Base-by-base conservation (phyloP, 2,113 vertebrate species). In the Nicator chloris region DNA sequence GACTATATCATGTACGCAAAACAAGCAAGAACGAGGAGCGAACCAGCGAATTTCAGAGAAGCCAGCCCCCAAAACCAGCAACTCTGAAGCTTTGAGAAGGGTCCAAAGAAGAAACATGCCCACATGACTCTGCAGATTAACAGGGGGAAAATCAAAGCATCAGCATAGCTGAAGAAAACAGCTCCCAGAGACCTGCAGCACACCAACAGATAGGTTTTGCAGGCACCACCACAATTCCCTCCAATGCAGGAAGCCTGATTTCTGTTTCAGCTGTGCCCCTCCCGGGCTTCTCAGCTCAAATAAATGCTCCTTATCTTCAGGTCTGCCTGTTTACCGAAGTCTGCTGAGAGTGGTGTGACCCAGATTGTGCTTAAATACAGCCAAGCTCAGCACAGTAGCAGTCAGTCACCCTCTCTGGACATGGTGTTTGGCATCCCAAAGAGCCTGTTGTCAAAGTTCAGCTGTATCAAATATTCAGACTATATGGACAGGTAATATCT, bases 221-320 rank as follows among this genome's bases (percentile, higher is more conserved):
- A 57, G 51, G 73, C 49, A 89, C 42, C 64, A 78, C 24, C 37
- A 24, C 44, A 56, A 40, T 42, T 66, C 70, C 49, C 28, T 31
- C 23, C 0, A 0, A 23, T 3, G 18, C 49, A 4, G 4, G 31
- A 39, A 54, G 8, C 27, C 35, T 1, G 2, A 30, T 44, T 90
- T 86, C 27, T 82, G 76, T 50, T 70, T 30, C 57, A 79, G 86
- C 42, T 28, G 3, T 27, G 76, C 31, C 31, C 13, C 21, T 78
- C 35, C 23, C 35, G 24, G 57, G 50, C 72, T 80, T 82, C 63
- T 65, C 59, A 54, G 47, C 21, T 84, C 60, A 61, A 63, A 59
- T 23, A 65, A 86, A 66, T 31, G 30, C 23, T 53, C 37, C 22
- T 85, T 69, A 82, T 72, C 85, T 73, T 18, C 54, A 54, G 15